Base-by-base conservation (phyloP, 2,888 invertebrate species). In the Buathra laborator region DNA sequence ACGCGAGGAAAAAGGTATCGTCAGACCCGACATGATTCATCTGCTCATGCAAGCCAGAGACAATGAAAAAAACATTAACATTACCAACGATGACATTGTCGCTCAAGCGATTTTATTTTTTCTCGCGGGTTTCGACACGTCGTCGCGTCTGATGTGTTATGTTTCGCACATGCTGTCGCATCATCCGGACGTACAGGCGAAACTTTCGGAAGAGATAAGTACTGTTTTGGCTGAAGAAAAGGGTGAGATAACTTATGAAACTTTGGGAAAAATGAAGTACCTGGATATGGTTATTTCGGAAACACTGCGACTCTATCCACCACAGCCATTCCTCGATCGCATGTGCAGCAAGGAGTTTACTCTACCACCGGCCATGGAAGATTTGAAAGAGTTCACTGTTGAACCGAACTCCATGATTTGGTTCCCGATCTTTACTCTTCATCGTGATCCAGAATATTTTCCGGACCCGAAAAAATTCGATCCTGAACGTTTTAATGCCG, bases 41-140 rank as follows among this genome's bases (percentile, higher is more conserved):
- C 46, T 95, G 3, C 86, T 96, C 12, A 94, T 95, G 94, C 95
- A 95, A 81, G 93, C 92, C 0, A 89, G 87, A n/a, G 88, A 86
- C 3, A 88, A 86, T 6, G 29, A 59, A 3, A 56, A 32, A 9
- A 71, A 48, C 9, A 67, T 76, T 24, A 44, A 71, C 9, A 75
- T 86, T 10, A 53, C 59, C 19, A 79, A 66, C 32, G 90, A 91
- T 0, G 94, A 95, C 51, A 88, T 95, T 1, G 87, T 93, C 0
- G 94, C 94, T 0, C 37, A 37, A 37, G 37, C 37, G 37, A 37
- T 37, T 37, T 37, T 37, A 1, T 37, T 37, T 7, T 37, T 90
- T 59, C 56, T 89, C n/a, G 90, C 86, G 56, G 89, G 89, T 3
- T 90, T 89, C 68, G 90, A 90, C 12, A 89, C 89, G 19, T 64